Evolutionary conservation across 2,113 vertebrate genomes (phyloP), one percentile per base, ranked within the genome.

Genomic region (Gila orcuttii): DNA sequence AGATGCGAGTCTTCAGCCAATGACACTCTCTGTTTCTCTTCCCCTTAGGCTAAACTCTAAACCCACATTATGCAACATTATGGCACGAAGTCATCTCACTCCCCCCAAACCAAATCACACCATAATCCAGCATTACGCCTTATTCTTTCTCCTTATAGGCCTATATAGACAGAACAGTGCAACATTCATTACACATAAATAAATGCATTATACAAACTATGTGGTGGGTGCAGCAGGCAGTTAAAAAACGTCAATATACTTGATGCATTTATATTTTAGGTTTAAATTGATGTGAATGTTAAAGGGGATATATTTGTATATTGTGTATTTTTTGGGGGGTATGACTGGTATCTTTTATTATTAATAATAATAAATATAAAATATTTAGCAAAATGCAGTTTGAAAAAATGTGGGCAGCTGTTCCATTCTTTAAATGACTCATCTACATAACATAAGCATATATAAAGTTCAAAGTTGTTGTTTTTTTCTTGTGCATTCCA

Each of bases 1-100:
- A 77, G 75, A 77, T 77, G 28, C 17, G 7, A 31, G 19, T 57
- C 47, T 13, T 83, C 66, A 55, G 69, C 66, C 81, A 73, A 52
- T 73, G 21, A 71, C 6, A 3, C 7, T 33, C 25, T 77, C 75
- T 77, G 75, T 39, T 74, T 57, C 23, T 83, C 17, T 57, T 25
- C 25, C 39, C 75, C 28, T 55, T 3, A 55, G 75, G 75, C 75
- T 31, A 13, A 17, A 17, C 47, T 55, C 25, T 77, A 52, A 77
- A 77, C 1, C 50, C 50, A 55, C 50, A 77, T 52, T 77, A 55
- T 77, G 47, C 28, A 77, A 77, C 47, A 10, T 52, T 52, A 31
- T 55, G 74, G 74, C 74, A 76, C 74, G 28, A 31, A 25, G 25
- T 77, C 7, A 19, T 28, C 15, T 2, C n/a, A 52, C 15, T 19